These are phyloP conservation scores for Channa maculata DNA, from an alignment of 2,113 vertebrate species.

Conservation along the genomic window DNA sequence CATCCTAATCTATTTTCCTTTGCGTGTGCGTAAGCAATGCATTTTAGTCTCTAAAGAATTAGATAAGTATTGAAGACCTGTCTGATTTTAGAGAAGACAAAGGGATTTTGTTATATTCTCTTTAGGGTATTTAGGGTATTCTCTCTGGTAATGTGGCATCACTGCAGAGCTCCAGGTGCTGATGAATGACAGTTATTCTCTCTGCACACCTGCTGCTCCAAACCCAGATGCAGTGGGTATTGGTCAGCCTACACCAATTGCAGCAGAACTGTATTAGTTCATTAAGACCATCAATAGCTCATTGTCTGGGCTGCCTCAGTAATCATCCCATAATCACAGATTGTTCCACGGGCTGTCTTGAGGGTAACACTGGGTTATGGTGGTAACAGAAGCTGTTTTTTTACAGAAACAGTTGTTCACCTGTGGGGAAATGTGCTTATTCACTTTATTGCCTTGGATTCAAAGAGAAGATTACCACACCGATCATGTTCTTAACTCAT, in stretches of 20 bases:
- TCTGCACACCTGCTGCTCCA: constrained; percentile 42
- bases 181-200: constrained; percentile 70
- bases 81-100: constrained; percentile 12
- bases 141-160: constrained; percentile 13
- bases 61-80: constrained; percentile 20
- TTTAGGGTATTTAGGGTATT: neutral
- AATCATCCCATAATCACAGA: constrained; percentile 26
- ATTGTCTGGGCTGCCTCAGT: constrained; percentile 23
- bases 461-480: neutral
- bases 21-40: neutral
- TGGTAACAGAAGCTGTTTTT: neutral
- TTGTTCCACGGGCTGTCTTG: neutral
- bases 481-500: too few relatives aligned
- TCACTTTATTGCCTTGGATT: neutral
- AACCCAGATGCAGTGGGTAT: constrained; percentile 32
- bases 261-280: constrained; percentile 43
- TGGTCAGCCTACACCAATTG: constrained; percentile 44
- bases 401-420: neutral
- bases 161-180: constrained; percentile 20
- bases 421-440: neutral
- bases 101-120: constrained; percentile 30
- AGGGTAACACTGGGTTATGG: neutral
- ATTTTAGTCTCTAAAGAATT: neutral
- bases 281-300: constrained; percentile 56
- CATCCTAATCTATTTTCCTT: neutral